Conservation (phyloP, 2,113 vertebrate genomes). For the Sporophila hypoxantha region DNA sequence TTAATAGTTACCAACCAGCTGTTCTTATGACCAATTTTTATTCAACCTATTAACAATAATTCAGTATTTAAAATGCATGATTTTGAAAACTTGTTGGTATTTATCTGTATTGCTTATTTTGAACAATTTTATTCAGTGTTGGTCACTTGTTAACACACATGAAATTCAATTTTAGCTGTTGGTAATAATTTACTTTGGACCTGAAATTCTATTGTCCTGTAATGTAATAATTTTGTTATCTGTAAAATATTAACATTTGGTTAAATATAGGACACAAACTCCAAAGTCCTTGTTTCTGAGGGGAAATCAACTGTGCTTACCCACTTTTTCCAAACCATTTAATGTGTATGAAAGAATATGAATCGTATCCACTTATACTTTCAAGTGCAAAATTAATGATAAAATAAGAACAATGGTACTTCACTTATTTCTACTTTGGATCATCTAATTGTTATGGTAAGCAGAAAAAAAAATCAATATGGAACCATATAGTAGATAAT, state of each 20-base stretch:
- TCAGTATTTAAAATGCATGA: slow-evolving; percentile 9
- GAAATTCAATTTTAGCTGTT: neutral
- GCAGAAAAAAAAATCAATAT: neutral
- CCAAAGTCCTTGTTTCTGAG: neutral
- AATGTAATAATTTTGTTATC: neutral
- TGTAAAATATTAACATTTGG: neutral
- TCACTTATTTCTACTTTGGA: neutral
- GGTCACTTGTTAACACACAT: neutral
- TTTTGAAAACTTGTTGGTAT: neutral
- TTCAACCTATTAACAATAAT: slow-evolving; percentile 21
- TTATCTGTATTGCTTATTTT: neutral
- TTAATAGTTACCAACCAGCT: slow-evolving; percentile 21
- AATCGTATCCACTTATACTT: neutral
- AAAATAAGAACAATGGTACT: neutral
- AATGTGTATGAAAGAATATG: neutral
- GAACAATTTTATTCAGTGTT: neutral
- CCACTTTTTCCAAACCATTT: neutral
- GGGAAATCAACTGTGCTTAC: neutral
- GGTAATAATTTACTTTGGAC: neutral
- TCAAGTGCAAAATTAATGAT: neutral
- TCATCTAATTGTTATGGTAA: neutral
- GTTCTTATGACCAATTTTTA: slow-evolving; percentile 22
- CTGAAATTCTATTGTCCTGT: neutral
- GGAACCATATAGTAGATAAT: neutral
- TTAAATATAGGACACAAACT: neutral